A percentile compares a stretch with the other conserved stretches of the same genome.
Evolutionary conservation across 2,888 invertebrate genomes (phyloP).

Genomic region (Rhaphigaster nebulosa): DNA sequence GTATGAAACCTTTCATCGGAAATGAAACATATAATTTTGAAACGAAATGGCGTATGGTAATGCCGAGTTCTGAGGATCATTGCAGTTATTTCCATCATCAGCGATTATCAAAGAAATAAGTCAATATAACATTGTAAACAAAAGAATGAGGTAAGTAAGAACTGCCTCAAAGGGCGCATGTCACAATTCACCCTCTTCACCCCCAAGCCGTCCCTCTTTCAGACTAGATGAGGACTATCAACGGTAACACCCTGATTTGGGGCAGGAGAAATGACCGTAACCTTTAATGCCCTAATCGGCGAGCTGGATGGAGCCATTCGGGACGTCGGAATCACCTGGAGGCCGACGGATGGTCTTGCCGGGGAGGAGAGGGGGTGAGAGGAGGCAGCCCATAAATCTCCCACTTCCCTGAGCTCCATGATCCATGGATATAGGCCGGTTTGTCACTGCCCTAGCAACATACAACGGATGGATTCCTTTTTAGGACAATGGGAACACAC

Average conservation of each 20-base stretch:
- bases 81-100: too few relatives aligned
- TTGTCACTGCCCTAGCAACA: not conserved
- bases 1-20: too few relatives aligned
- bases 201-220: not conserved
- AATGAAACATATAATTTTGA: too few relatives aligned
- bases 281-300: slow-evolving; percentile 36
- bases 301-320: slow-evolving; percentile 14
- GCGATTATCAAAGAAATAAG: too few relatives aligned
- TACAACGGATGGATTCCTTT: not conserved
- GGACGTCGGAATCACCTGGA: slow-evolving; percentile 23
- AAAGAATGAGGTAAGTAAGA: not conserved
- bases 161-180: not conserved
- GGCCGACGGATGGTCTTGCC: not conserved
- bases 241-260: slow-evolving; percentile 21
- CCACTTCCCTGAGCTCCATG: not conserved
- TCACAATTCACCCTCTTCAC: not conserved
- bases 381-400: not conserved
- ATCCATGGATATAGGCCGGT: slow-evolving; percentile 2
- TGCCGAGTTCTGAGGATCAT: too few relatives aligned
- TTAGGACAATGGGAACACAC: not conserved
- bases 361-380: too few relatives aligned
- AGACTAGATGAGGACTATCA: slow-evolving; percentile 30
- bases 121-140: too few relatives aligned
- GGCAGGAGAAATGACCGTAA: slow-evolving; percentile 26
- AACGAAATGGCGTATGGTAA: too few relatives aligned